Base-by-base conservation (phyloP, 2,888 invertebrate species). In the Eustalomyia histrio region DNA sequence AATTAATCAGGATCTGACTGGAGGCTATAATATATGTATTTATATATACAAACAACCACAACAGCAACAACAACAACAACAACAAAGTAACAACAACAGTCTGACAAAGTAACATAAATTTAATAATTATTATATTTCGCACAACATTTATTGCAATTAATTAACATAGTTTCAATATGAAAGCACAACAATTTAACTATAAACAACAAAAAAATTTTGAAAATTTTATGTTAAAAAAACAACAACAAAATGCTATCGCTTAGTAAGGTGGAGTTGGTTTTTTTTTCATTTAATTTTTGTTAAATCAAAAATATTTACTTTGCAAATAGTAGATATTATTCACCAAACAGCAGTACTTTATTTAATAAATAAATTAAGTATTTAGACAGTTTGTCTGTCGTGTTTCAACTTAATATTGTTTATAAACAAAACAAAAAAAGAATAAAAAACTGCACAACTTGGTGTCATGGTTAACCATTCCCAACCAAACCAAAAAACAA, bases 1-100 rank as follows among this genome's bases (percentile, higher is more conserved):
- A 67, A 80, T 76, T 76, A 67, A 80, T 76, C 75, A 80, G 80
- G 76, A 80, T 80, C 72, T 72, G 67, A 72, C 29, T 80, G 43
- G 75, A 71, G 80, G 71, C 75, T 72, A 72, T 21, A 64, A 61
- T 39, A 21, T 47, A n/a, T n/a, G n/a, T n/a, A n/a, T n/a, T n/a
- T n/a, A 43, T 14, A 75, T 39, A 33, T 39, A 43, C 16, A 75
- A 55, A 33, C 50, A 29, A 29, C 24, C n/a, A 55, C 14, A 61
- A 60, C 33, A 18, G 4, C 29, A 18, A 18, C 21, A 61, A 64
- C 43, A 47, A 52, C 63, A 58, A 50, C 24, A n/a, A n/a, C n/a
- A n/a, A n/a, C n/a, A n/a, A n/a, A n/a, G n/a, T n/a, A 61, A 64
- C 43, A 47, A 52, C 63, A 58, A 50, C 24, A 58, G 52, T 39